Conservation (phyloP, 2,888 invertebrate genomes). For the Nomada fucata region DNA sequence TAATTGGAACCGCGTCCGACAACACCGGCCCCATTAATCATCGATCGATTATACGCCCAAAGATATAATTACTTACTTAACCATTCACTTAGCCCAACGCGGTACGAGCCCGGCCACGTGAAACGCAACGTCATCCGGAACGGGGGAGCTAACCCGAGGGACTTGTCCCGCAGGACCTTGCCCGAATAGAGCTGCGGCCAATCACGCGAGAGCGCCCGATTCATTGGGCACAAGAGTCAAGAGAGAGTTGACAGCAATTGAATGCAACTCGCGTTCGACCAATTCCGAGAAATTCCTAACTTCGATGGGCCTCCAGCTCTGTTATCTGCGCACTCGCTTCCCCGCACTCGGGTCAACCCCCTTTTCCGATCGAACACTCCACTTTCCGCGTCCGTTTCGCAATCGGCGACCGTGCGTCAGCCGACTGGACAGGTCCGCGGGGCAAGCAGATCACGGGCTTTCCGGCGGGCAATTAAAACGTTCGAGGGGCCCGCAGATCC, state of each 20-base stretch:
- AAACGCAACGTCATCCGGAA: constrained; percentile 71
- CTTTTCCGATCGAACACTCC: not conserved
- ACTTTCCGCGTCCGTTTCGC: not conserved
- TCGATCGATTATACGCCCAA: constrained; percentile 76
- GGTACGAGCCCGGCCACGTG: constrained; percentile 52
- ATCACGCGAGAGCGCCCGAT: not conserved
- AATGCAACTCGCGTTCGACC: no score
- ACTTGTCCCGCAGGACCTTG: constrained; percentile 63
- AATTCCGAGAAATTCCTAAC: no score
- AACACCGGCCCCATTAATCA: constrained; percentile 76
- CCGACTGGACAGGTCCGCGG: not conserved
- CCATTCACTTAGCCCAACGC: constrained; percentile 75
- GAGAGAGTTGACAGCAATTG: no score
- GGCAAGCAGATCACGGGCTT: constrained; percentile 22
- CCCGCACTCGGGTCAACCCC: no score
- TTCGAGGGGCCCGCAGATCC: constrained; percentile 29
- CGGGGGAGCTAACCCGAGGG: constrained; percentile 54
- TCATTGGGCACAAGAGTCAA: no score
- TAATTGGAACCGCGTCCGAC: constrained; percentile 59
- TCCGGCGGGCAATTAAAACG: constrained; percentile 41
- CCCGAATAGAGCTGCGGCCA: not conserved
- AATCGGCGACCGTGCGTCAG: not conserved
- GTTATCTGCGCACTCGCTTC: no score
- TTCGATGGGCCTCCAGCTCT: no score
- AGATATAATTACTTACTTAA: constrained; percentile 80